A percentile compares a stretch with the other conserved stretches of the same genome.
phyloP scores from a whole-genome alignment of 2,113 vertebrate genomes.

The Bubo bubo region DNA sequence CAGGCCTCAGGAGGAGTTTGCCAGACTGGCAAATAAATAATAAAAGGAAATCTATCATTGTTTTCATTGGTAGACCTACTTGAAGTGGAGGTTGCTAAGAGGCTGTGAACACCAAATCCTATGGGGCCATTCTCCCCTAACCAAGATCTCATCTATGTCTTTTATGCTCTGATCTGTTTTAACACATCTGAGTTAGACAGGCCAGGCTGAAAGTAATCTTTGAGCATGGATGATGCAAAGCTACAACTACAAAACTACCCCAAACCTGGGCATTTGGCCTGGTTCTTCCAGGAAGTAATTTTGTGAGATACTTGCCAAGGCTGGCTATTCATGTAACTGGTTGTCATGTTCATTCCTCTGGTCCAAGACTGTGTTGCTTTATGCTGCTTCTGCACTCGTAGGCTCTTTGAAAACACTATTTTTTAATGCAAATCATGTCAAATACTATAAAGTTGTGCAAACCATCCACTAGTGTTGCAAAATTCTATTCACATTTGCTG shows the following conservation, averaged over 20 bases:
- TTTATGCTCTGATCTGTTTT: background rate
- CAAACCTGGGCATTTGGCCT: background rate
- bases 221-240: background rate
- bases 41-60: background rate
- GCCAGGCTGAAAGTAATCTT: background rate
- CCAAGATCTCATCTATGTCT: background rate
- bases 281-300: background rate
- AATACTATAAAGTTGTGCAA: background rate
- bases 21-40: background rate
- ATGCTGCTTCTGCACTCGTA: background rate
- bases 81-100: background rate
- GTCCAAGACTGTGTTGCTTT: background rate
- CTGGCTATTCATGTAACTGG: background rate
- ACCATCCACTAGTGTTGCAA: background rate
- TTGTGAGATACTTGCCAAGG: background rate
- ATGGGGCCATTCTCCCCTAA: accelerated
- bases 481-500: background rate
- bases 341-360: background rate
- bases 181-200: background rate
- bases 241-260: background rate
- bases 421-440: background rate
- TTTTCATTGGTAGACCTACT: background rate
- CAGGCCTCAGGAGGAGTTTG: background rate
- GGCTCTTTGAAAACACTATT: background rate
- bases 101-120: background rate